Evolutionary conservation across 2,797 vertebrate genomes (phyloP).

Genomic region (Erpetoichthys calabaricus): DNA sequence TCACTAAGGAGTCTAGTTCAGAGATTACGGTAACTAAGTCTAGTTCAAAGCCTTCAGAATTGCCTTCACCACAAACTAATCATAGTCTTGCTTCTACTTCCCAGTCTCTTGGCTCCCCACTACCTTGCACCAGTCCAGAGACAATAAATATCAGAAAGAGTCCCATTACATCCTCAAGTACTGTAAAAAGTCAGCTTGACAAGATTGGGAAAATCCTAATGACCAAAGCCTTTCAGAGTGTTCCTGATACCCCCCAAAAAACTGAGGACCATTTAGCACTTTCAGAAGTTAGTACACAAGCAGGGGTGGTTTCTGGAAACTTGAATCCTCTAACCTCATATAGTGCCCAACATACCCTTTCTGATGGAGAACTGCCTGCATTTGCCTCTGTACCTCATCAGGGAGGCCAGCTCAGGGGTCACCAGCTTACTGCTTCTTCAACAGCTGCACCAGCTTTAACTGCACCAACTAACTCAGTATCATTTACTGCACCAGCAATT

Average conservation of each 20-base stretch:
- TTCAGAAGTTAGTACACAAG: conserved; percentile 16
- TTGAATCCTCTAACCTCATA: conserved; percentile 22
- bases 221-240: conserved; percentile 51
- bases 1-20: conserved; percentile 50
- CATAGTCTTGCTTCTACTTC: conserved; percentile 42
- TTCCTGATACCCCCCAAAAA: conserved; percentile 49
- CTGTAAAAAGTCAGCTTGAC: conserved; percentile 64
- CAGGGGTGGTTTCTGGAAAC: conserved; percentile 20
- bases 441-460: conserved; percentile 25
- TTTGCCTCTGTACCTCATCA: conserved; percentile 14
- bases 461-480: conserved; percentile 25
- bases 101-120: conserved; percentile 53
- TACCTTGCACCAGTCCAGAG: conserved; percentile 65
- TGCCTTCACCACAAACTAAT: conserved; percentile 29
- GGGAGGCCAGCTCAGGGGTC: conserved; percentile 19
- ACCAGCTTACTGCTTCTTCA: conserved; percentile 21
- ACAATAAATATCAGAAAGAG: conserved; percentile 56
- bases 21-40: conserved; percentile 39
- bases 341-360: conserved; percentile 18
- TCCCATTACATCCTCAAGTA: conserved; percentile 52
- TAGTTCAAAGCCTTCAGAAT: conserved; percentile 24
- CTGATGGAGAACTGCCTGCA: conserved; percentile 11
- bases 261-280: conserved; percentile 42
- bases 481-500: conserved; percentile 22
- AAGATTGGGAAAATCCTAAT: conserved; percentile 54